Conservation (phyloP, 2,113 vertebrate species). For the Poecile atricapillus region DNA sequence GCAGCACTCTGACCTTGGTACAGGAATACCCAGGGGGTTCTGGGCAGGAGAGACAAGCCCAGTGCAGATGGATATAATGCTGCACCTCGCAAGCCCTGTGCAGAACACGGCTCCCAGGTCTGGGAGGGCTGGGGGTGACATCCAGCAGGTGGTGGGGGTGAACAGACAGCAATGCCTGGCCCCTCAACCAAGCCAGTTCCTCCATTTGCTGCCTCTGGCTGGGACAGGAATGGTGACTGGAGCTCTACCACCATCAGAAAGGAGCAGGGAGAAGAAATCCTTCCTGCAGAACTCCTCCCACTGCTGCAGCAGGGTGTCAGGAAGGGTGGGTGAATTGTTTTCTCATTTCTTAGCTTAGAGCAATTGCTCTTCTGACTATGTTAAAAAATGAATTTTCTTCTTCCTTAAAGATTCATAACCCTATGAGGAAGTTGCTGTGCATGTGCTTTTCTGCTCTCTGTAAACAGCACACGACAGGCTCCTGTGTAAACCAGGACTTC, state of each 20-base stretch:
- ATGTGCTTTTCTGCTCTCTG: neutral
- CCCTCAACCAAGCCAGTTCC: neutral
- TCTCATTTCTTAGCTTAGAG: neutral
- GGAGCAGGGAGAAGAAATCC: neutral
- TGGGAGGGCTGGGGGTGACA: fast-evolving
- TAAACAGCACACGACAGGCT: neutral
- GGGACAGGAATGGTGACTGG: fast-evolving
- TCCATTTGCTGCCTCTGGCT: fast-evolving
- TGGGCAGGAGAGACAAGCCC: fast-evolving
- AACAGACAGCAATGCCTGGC: neutral
- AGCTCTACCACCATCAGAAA: fast-evolving
- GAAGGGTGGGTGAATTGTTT: neutral
- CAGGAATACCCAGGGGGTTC: neutral
- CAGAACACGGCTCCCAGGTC: neutral
- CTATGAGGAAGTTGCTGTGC: neutral
- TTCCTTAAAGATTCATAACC: conserved; percentile 44
- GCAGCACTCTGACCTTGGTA: fast-evolving
- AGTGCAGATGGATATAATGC: fast-evolving
- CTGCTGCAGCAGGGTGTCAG: neutral
- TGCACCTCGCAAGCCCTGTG: fast-evolving
- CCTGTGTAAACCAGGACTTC: neutral
- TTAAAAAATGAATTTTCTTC: conserved; percentile 34
- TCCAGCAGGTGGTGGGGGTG: no score
- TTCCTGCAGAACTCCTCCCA: neutral
- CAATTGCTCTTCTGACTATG: conserved; percentile 10